A percentile compares a stretch with the other conserved stretches of the same genome.
phyloP scores from a whole-genome alignment of 53 echinoderm and acorn worm genomes.

The Arbacia lixula region DNA sequence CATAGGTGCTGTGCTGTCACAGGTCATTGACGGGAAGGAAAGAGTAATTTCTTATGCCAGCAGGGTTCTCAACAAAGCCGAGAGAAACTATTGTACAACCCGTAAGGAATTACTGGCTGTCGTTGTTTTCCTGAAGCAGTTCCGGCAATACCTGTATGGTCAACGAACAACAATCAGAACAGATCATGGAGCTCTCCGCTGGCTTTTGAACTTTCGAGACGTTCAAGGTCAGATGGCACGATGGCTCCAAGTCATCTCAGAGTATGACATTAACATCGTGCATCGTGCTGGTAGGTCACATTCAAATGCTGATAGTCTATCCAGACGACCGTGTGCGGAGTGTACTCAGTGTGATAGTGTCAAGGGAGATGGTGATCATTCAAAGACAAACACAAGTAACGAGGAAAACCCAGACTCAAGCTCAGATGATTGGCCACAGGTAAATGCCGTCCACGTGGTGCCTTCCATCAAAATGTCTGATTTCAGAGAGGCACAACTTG shows the following conservation, averaged over 20 bases:
- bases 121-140: constrained; percentile 42
- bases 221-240: neutral
- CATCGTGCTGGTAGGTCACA: constrained; percentile 47
- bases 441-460: neutral
- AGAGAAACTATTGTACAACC: constrained; percentile 49
- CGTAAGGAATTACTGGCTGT: constrained; percentile 24
- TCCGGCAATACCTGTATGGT: constrained; percentile 51
- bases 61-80: constrained; percentile 37
- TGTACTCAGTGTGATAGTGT: neutral
- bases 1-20: constrained; percentile 62
- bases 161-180: neutral
- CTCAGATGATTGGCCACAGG: neutral
- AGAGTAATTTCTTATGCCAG: constrained; percentile 62
- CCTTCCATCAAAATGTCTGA: neutral
- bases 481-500: constrained; percentile 38
- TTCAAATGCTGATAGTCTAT: constrained; percentile 32
- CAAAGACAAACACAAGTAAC: neutral
- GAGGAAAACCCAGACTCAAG: no score
- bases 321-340: constrained; percentile 1
- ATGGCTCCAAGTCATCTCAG: constrained; percentile 24
- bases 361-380: neutral
- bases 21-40: constrained; percentile 56
- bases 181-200: no score
- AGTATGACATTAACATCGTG: neutral
- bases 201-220: neutral